Evolutionary conservation across 2,888 invertebrate species (phyloP), one percentile per base, ranked within the genome.

Genomic region (Chironomus riparius): DNA sequence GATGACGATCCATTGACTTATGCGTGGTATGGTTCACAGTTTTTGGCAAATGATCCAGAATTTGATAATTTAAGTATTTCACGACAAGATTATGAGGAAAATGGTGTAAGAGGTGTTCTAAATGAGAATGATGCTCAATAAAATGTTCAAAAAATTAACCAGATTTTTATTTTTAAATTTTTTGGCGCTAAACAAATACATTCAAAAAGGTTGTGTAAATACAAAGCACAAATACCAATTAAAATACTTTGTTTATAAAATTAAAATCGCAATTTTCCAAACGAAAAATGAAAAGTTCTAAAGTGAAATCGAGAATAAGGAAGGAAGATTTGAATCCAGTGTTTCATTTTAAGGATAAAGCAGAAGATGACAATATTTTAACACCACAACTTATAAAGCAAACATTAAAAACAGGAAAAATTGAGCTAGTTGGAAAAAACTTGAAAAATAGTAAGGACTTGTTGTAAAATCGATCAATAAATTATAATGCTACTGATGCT

Each of bases 11-110:
- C 97, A 0, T 82, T 92, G 2, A 90, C 90, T 0, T 94, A 94
- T 82, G 88, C 95, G 0, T 98, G 97, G 97, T 88, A 91, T 80
- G 97, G 97, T 3, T 98, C 96, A 0, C 90, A 89, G 79, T 83
- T 87, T 65, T 85, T 97, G 62, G 89, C 93, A 3, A 86, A 88
- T 79, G 91, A 92, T 81, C 87, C 92, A 6, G 88, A 90, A 61
- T 93, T 96, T 79, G 87, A 89, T 78, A 88, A 87, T 0, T 86
- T 88, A 79, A 85, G 92, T 77, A 89, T 96, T 2, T 92, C 93
- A 0, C 90, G 89, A 79, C 92, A 93, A 78, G 92, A 96, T 79
- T 98, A 95, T 82, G 95, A 96, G 78, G 97, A 97, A 82, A 89
- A 92, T 81, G 97, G 97, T 13, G 65, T 22, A 24, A 6, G 65